Conservation (phyloP, 1,140 invertebrate genomes). For the Cyrtorhinus lividipennis region DNA sequence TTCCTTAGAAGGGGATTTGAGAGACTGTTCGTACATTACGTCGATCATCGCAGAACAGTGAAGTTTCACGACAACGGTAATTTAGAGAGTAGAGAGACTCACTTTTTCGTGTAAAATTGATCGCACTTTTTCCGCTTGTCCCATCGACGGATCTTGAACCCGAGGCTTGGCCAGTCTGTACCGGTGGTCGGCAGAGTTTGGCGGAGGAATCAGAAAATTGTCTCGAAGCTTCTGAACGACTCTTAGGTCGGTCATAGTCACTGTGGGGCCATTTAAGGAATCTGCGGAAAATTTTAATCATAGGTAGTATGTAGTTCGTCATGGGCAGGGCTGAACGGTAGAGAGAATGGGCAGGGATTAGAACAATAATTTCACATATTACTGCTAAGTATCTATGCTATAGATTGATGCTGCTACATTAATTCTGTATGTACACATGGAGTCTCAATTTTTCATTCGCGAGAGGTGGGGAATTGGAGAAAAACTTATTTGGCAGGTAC, state of each 20-base stretch:
- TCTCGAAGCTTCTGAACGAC: conserved; percentile 23
- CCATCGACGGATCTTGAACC: conserved; percentile 34
- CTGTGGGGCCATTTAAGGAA: conserved; percentile 16
- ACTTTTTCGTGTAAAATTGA: conserved; percentile 30
- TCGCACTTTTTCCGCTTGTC: conserved; percentile 30
- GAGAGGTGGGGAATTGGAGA: too few relatives aligned
- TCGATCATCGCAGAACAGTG: too few relatives aligned
- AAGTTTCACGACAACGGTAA: too few relatives aligned
- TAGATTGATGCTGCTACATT: not conserved
- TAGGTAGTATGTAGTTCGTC: not conserved
- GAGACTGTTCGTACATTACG: too few relatives aligned
- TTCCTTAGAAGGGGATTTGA: not conserved
- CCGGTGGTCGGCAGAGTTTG: not conserved
- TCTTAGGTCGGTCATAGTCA: conserved; percentile 24
- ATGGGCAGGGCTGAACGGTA: not conserved
- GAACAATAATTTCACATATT: not conserved
- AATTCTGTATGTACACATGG: not conserved
- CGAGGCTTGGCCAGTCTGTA: conserved; percentile 28
- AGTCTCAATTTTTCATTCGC: too few relatives aligned
- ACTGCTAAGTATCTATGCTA: not conserved
- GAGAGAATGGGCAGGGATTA: not conserved
- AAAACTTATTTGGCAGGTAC: too few relatives aligned
- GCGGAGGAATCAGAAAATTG: conserved; percentile 26
- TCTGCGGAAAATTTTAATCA: conserved; percentile 9
- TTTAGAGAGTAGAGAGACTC: too few relatives aligned